phyloP scores from a whole-genome alignment of 2,888 invertebrate species.

The Synanthedon formicaeformis region DNA sequence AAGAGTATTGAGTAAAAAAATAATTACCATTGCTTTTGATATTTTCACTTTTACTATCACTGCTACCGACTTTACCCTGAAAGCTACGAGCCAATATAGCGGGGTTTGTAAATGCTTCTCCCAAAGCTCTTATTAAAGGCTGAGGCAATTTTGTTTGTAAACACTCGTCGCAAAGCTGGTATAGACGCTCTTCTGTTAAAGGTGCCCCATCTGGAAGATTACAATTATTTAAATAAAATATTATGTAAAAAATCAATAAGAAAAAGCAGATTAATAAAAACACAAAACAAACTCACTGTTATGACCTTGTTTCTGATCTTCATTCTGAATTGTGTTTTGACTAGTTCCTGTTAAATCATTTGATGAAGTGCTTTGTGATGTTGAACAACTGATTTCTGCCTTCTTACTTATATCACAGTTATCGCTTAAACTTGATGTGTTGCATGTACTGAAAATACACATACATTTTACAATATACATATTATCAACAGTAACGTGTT shows the following conservation, averaged over 20 bases:
- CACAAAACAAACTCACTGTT: constrained; percentile 37
- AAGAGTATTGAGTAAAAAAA: too few relatives aligned
- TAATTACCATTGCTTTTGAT: constrained; percentile 36
- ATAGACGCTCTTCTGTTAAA: constrained; percentile 81
- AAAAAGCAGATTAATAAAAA: constrained; percentile 3
- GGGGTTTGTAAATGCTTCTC: constrained; percentile 78
- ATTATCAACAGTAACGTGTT: too few relatives aligned
- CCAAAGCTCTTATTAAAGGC: constrained; percentile 79
- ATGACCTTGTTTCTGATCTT: constrained; percentile 44
- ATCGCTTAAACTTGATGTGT: not conserved
- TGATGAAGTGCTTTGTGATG: constrained; percentile 25
- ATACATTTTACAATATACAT: not conserved
- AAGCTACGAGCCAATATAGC: constrained; percentile 78
- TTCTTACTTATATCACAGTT: not conserved
- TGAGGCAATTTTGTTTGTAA: constrained; percentile 76
- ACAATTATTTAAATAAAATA: too few relatives aligned
- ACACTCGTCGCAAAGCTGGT: constrained; percentile 81
- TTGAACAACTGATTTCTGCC: constrained; percentile 6
- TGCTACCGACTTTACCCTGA: constrained; percentile 47
- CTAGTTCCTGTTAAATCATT: constrained; percentile 47
- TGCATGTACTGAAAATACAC: not conserved
- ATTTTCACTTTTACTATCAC: constrained; percentile 19
- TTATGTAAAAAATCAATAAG: constrained; percentile 2
- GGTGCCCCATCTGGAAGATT: constrained; percentile 45
- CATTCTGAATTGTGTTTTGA: constrained; percentile 48